Evolutionary conservation across 2,888 invertebrate species (phyloP).

Genomic region (Eristalis intricaria): DNA sequence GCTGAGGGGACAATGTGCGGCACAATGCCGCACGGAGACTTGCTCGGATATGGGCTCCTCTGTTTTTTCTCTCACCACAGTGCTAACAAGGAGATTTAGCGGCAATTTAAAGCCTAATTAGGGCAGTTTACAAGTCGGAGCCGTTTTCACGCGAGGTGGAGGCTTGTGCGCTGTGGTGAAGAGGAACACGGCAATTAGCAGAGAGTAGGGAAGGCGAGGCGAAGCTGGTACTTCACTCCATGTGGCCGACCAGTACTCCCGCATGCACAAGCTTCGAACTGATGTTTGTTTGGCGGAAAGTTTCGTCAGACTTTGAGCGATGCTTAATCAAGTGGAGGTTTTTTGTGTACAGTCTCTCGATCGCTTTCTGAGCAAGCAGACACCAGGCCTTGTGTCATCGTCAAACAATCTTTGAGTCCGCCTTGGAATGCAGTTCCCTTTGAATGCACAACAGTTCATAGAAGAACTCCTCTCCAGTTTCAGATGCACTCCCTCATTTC

Average conservation of each 20-base stretch:
- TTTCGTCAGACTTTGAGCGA: too few relatives aligned
- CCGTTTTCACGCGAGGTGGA: not conserved
- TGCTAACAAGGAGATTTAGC: not conserved
- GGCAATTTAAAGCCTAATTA: slow-evolving; percentile 9
- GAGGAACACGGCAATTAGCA: not conserved
- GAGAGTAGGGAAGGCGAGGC: not conserved
- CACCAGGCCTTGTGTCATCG: too few relatives aligned
- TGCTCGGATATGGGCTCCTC: not conserved
- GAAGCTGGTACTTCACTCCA: not conserved
- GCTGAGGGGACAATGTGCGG: not conserved
- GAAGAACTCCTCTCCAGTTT: not conserved
- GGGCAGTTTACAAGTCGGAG: not conserved
- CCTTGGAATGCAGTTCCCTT: not conserved
- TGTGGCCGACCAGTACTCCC: not conserved
- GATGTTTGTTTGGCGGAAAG: not conserved
- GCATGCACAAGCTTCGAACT: not conserved
- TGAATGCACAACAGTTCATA: not conserved
- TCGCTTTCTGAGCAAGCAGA: too few relatives aligned
- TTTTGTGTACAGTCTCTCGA: too few relatives aligned
- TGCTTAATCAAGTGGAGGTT: too few relatives aligned
- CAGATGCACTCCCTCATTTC: not conserved
- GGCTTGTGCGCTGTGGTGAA: not conserved
- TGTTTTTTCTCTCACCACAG: not conserved
- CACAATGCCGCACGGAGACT: slow-evolving; percentile 6
- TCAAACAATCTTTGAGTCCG: not conserved